A percentile compares a stretch with the other conserved stretches of the same genome.
Conservation (phyloP, 2,797 vertebrate genomes). For the Octomys mimax region DNA sequence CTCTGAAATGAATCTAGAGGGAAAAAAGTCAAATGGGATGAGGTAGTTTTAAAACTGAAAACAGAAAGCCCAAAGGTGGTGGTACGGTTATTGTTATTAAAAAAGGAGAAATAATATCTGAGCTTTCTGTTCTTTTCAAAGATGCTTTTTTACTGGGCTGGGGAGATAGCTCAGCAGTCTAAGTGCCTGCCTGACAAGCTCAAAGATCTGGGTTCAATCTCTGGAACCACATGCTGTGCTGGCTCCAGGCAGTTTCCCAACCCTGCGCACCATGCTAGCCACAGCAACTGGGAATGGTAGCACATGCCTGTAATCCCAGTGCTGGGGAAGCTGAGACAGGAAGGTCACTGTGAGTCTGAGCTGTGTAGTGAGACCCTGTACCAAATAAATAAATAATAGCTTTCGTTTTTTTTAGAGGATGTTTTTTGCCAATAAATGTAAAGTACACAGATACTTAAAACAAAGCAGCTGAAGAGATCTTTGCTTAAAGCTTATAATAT, state of each 20-base stretch:
- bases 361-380: too few relatives aligned
- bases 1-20: slow-evolving; percentile 34
- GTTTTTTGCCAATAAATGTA: slow-evolving; percentile 63
- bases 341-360: too few relatives aligned
- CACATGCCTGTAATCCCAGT: too few relatives aligned
- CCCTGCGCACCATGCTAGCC: too few relatives aligned
- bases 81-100: slow-evolving; percentile 77
- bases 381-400: too few relatives aligned
- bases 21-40: background rate
- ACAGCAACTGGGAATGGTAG: too few relatives aligned
- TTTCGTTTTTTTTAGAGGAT: slow-evolving; percentile 60
- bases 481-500: slow-evolving; percentile 71
- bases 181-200: too few relatives aligned
- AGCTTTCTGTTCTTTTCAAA: slow-evolving; percentile 43
- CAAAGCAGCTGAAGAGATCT: slow-evolving; percentile 56
- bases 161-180: too few relatives aligned
- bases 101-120: slow-evolving; percentile 79
- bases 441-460: slow-evolving; percentile 68
- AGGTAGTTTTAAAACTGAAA: slow-evolving; percentile 30
- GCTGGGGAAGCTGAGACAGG: too few relatives aligned
- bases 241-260: too few relatives aligned
- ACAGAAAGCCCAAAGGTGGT: slow-evolving; percentile 49
- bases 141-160: slow-evolving; percentile 28
- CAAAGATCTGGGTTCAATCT: too few relatives aligned
- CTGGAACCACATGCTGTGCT: too few relatives aligned